phyloP scores from a whole-genome alignment of 2,888 invertebrate genomes.

The Temnothorax rugatulus region DNA sequence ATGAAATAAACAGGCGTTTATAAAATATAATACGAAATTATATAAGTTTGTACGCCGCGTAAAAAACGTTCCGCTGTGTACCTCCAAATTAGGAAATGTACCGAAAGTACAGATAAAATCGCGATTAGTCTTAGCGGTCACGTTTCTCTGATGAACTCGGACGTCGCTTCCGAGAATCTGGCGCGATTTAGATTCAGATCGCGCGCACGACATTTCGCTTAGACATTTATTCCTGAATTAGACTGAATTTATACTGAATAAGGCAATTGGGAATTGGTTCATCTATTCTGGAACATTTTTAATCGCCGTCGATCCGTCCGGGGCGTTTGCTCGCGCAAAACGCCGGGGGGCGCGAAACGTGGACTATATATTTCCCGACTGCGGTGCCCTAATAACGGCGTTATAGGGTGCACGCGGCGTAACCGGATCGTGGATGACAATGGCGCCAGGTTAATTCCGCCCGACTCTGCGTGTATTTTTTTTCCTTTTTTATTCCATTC shows the following conservation, averaged over 20 bases:
- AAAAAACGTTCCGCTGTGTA: background rate
- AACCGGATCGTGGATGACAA: conserved; percentile 54
- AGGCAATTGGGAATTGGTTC: conserved; percentile 31
- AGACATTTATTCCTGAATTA: conserved; percentile 15
- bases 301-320: conserved; percentile 1
- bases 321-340: background rate
- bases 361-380: conserved; percentile 60
- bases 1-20: background rate
- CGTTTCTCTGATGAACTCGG: conserved; percentile 26
- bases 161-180: background rate
- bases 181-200: conserved; percentile 47
- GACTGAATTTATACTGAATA: background rate
- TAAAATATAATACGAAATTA: background rate
- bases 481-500: conserved; percentile 21
- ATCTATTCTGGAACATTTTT: conserved; percentile 22
- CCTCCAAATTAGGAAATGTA: conserved; percentile 13
- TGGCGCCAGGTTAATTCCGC: conserved; percentile 48
- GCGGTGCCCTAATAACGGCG: conserved; percentile 60
- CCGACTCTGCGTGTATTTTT: conserved; percentile 33
- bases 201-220: conserved; percentile 9
- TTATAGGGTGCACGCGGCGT: conserved; percentile 10
- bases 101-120: conserved; percentile 10
- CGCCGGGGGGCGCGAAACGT: conserved; percentile 25
- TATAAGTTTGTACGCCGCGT: background rate
- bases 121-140: conserved; percentile 35